Evolutionary conservation across 2,888 invertebrate species (phyloP), one percentile per base, ranked within the genome.

Genomic region (Camponotus fellah): DNA sequence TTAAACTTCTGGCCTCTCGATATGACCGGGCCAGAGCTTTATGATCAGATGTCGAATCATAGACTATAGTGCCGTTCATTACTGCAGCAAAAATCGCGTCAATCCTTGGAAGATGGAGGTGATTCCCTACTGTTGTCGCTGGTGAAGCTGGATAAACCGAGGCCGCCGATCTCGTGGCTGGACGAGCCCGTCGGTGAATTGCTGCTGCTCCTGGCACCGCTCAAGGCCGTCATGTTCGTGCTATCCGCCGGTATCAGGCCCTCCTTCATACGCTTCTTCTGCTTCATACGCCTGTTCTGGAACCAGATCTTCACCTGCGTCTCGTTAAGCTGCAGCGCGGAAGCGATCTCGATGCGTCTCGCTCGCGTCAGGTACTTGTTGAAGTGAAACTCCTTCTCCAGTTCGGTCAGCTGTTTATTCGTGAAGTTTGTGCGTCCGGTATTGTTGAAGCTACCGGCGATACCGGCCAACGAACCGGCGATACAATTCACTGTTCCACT

Each of bases 301-400:
- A 99, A 99, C 99, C 99, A 99, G 91, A 99, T 99, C 95, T 99
- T 99, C 53, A 98, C 97, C 96, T 99, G 99, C 1, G 99, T 99
- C 95, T 99, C 99, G 95, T 99, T 99, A 76, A 99, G 96, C 93
- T 99, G 98, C 80, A 99, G 95, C 3, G 99, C 98, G 3, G 98
- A 98, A 0, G 99, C 99, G 90, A 99, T 99, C 95, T 99, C 99
- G 94, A 99, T 99, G 92, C 99, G 96, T 89, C 99, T 96, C 58
- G 99, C 99, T 91, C 99, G 96, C 58, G 99, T 99, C 93, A 99
- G 96, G 96, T 99, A 99, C 95, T 99, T 99, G 96, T 99, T 99
- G 95, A 99, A 99, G 95, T 99, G 99, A 95, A 99, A 99, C 95
- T 99, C 99, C 95, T 99, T 99, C 95, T 99, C 99, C 89, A 99